Base-by-base conservation (phyloP, 2,888 invertebrate genomes). In the Nebria salina region DNA sequence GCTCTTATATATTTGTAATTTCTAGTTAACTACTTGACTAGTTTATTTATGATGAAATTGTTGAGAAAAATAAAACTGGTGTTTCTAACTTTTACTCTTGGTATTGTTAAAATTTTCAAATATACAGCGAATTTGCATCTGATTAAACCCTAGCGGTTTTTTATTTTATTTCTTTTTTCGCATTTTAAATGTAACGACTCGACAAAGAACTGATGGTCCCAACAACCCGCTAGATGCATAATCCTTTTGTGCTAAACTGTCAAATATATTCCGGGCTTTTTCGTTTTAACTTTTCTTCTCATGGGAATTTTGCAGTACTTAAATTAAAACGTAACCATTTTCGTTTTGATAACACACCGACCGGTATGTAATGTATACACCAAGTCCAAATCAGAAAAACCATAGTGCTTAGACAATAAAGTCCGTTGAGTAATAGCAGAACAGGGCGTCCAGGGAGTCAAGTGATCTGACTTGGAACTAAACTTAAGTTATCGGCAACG, bases 51-150 rank as follows among this genome's bases (percentile, higher is more conserved):
- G 34, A 34, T 34, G 34, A 34, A 34, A 34, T 34, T 7, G 4
- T 54, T 54, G 8, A 8, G 26, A 2, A 70, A 70, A 25, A 70
- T 70, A 70, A 70, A 26, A 15, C 15, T 70, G 26, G 70, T 15
- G 11, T 4, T 70, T 20, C 20, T 11, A 25, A 4, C 4, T 26
- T 1, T 4, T 34, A 8, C 70, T 34, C 20, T 11, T 72, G 25
- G 13, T 26, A 34, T 65, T 78, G 72, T 78, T 73, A 25, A 78
- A 78, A 78, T 65, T 73, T 78, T 78, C 78, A 78, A 78, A 78
- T 73, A 73, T 66, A 41, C 26, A 20, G 66, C 73, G 65, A 66
- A 73, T 78, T 78, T 78, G 78, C 78, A 66, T 78, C 65, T 78
- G 78, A 78, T 78, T 73, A 42, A 41, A 73, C n/a, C 11, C 72